phyloP scores from a whole-genome alignment of 2,797 vertebrate species.

The Threskiornis aethiopicus region DNA sequence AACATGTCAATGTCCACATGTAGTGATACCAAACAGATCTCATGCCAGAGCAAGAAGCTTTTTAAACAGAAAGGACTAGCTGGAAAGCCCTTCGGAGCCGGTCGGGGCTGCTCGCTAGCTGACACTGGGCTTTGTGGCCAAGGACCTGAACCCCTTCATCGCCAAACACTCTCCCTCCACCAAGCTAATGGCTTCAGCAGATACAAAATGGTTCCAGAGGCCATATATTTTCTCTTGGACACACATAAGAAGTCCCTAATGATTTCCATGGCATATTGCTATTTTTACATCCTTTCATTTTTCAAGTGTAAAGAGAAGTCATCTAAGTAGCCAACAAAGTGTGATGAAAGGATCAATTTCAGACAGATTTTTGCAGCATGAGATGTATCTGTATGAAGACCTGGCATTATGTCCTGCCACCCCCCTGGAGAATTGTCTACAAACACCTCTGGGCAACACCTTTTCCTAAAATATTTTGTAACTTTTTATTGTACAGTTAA shows the following conservation, averaged over 20 bases:
- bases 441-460: background rate
- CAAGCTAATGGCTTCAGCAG: constrained; percentile 25
- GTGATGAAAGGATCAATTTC: constrained; percentile 19
- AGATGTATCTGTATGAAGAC: background rate
- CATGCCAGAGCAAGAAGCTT: background rate
- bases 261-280: constrained; percentile 29
- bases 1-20: background rate
- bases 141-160: background rate
- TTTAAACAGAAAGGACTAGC: background rate
- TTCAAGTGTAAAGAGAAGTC: constrained; percentile 4
- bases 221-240: constrained; percentile 11
- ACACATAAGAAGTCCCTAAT: background rate
- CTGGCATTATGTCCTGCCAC: background rate
- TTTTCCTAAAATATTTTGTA: constrained; percentile 4
- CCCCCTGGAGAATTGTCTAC: background rate
- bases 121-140: background rate
- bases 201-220: background rate
- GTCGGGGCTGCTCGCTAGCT: fast-evolving
- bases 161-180: background rate
- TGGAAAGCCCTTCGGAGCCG: background rate
- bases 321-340: background rate
- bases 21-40: background rate
- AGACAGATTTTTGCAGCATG: constrained; percentile 23
- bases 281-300: constrained; percentile 38
- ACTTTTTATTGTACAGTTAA: background rate